A percentile compares a stretch with the other conserved stretches of the same genome.
Conservation (phyloP, 2,797 vertebrate genomes). For the Hydrophis major region DNA sequence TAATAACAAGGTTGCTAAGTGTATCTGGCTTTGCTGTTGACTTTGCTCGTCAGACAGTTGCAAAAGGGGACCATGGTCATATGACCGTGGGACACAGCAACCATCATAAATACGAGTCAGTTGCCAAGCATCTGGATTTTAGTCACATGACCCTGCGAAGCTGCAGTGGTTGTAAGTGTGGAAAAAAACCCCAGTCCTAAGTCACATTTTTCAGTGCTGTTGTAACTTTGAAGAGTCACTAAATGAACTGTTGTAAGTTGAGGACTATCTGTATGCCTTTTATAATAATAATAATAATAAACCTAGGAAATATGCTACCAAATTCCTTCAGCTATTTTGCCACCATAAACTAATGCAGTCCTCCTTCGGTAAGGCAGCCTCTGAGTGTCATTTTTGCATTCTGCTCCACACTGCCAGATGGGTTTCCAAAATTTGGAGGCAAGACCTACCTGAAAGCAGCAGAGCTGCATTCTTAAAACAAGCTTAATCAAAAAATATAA, state of each 20-base stretch:
- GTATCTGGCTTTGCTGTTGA: neutral
- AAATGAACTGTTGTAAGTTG: too few species aligned
- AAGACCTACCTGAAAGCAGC: neutral
- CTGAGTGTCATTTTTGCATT: neutral
- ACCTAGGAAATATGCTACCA: neutral
- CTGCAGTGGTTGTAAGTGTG: too few species aligned
- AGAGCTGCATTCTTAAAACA: neutral
- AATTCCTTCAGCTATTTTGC: neutral
- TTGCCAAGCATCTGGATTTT: too few species aligned
- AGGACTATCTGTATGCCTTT: neutral
- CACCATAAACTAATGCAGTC: neutral
- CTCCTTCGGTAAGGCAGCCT: neutral
- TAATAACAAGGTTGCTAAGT: accelerated
- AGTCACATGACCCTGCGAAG: too few species aligned
- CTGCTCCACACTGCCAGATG: neutral
- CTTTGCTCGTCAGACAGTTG: too few species aligned
- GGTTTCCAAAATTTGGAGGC: neutral
- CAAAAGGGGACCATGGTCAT: too few species aligned
- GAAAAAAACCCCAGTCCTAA: too few species aligned
- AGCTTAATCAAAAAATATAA: neutral
- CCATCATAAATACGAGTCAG: too few species aligned
- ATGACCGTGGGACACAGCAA: too few species aligned
- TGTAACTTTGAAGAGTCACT: too few species aligned
- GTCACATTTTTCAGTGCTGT: too few species aligned
- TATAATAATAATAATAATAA: neutral